Percentiles rank a stretch among this genome's conserved stretches.
Conservation (phyloP, 2,797 vertebrate species). For the Premnoplex brunnescens region DNA sequence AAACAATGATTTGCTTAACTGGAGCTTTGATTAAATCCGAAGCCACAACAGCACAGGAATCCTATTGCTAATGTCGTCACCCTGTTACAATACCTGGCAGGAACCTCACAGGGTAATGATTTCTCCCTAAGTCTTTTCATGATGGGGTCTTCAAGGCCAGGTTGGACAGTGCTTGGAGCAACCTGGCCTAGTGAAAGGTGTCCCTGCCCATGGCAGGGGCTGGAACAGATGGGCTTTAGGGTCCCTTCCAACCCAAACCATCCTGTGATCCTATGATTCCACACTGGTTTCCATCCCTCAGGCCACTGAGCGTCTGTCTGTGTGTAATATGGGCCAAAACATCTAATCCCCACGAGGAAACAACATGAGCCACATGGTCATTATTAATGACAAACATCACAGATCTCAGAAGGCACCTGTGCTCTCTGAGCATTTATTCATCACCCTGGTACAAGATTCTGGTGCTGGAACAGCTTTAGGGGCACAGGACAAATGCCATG, state of each 20-base stretch:
- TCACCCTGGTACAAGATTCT: accelerated
- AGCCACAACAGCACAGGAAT: neutral
- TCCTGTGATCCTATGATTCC: accelerated
- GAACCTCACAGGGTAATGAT: neutral
- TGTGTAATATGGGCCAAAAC: neutral
- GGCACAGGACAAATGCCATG: accelerated
- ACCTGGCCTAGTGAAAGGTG: neutral
- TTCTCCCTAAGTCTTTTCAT: neutral
- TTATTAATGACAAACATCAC: accelerated
- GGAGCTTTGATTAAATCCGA: neutral
- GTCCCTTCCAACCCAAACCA: neutral
- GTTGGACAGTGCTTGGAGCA: neutral
- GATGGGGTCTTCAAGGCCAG: neutral
- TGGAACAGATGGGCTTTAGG: neutral
- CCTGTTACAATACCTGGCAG: neutral
- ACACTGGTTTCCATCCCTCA: neutral
- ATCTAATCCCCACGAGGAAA: accelerated
- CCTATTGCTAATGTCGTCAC: neutral
- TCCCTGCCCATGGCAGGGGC: neutral
- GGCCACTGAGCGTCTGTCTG: neutral
- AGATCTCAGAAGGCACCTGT: neutral
- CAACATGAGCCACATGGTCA: accelerated
- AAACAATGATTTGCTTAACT: constrained; percentile 22
- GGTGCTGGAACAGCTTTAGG: accelerated
- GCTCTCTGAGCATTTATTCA: accelerated